Evolutionary conservation across 2,888 invertebrate species (phyloP).

Genomic region (Eilema depressum): DNA sequence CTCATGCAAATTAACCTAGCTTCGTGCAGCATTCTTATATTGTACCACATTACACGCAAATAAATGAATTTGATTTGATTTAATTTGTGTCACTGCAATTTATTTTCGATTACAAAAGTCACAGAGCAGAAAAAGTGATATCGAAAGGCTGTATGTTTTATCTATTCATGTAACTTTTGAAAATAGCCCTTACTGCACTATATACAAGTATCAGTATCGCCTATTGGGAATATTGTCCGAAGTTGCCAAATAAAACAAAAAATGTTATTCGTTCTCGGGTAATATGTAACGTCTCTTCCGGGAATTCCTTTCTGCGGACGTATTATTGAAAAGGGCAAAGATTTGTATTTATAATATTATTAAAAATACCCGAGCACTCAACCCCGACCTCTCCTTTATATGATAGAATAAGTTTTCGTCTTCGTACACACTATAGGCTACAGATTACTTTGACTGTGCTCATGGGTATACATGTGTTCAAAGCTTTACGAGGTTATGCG

Average conservation of each 20-base stretch:
- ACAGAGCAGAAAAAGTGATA: background rate
- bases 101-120: background rate
- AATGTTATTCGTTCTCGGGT: background rate
- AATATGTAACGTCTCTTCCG: conserved; percentile 11
- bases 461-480: background rate
- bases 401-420: conserved; percentile 2
- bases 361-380: conserved; percentile 10
- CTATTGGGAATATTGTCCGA: background rate
- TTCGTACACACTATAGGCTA: background rate
- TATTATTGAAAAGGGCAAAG: conserved; percentile 16
- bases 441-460: background rate
- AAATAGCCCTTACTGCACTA: background rate
- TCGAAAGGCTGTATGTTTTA: background rate
- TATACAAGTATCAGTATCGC: background rate
- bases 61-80: no score
- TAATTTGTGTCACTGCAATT: background rate
- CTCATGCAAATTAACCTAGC: no score
- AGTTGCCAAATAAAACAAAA: background rate
- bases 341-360: conserved; percentile 12
- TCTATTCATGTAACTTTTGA: background rate
- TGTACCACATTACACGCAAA: no score
- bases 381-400: conserved; percentile 1
- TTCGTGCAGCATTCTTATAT: no score
- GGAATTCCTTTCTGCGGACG: conserved; percentile 17
- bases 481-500: background rate